Evolutionary conservation across 2,113 vertebrate genomes (phyloP).

Genomic region (Suncus etruscus): DNA sequence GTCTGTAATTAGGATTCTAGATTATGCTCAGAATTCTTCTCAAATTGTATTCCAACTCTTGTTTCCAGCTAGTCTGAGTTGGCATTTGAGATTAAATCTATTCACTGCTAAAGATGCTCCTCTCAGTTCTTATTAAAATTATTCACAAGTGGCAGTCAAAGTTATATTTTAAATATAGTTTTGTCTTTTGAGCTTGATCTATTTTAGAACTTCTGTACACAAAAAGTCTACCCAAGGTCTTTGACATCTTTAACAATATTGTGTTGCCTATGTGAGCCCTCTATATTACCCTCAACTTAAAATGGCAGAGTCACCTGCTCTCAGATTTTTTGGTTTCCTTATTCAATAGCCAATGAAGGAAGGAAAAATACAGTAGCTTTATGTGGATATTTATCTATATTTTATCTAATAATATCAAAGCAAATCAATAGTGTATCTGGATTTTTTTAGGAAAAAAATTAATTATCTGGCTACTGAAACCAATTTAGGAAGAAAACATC

Average conservation of each 20-base stretch:
- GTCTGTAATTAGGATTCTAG: slow-evolving; percentile 5
- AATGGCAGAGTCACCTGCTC: not conserved
- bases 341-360: not conserved
- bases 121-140: slow-evolving; percentile 44
- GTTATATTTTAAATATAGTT: not conserved
- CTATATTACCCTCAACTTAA: not conserved
- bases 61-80: not conserved
- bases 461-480: not conserved
- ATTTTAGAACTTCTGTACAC: slow-evolving; percentile 21
- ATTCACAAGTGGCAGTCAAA: slow-evolving; percentile 51
- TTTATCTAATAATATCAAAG: slow-evolving; percentile 33
- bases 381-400: not conserved
- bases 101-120: slow-evolving; percentile 26
- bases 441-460: not conserved
- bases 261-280: not conserved
- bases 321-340: not conserved
- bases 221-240: not conserved
- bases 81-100: slow-evolving; percentile 19
- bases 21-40: slow-evolving; percentile 29
- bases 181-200: slow-evolving; percentile 43
- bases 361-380: not conserved
- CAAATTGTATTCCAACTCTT: not conserved
- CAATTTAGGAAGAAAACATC: not conserved
- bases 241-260: slow-evolving; percentile 25
- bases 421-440: slow-evolving; percentile 19